A percentile compares a stretch with the other conserved stretches of the same genome.
These are phyloP conservation scores for Drosophila insularis DNA, from an alignment of 1,140 invertebrate genomes.

Conservation along the genomic window DNA sequence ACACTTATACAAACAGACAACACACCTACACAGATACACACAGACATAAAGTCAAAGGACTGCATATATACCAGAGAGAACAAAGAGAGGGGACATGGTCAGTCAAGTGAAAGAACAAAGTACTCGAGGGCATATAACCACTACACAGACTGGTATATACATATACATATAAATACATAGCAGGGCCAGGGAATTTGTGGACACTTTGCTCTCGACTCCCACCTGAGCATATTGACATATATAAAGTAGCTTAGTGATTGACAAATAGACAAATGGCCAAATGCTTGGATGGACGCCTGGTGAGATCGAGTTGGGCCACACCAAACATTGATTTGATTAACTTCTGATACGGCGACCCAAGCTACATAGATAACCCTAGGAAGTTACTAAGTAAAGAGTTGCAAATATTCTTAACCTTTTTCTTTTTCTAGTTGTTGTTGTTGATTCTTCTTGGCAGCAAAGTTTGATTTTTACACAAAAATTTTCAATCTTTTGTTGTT, in stretches of 20 bases:
- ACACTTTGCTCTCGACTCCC: conserved; percentile 7
- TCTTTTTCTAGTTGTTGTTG: background rate
- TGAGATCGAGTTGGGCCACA: conserved; percentile 36
- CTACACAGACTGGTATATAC: background rate
- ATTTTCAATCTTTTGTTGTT: conserved; percentile 13
- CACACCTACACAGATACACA: conserved; percentile 18
- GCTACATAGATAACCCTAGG: conserved; percentile 3
- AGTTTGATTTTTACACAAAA: conserved; percentile 2
- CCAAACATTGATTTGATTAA: conserved; percentile 76
- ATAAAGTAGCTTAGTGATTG: conserved; percentile 76
- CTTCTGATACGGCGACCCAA: conserved; percentile 59
- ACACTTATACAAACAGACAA: conserved; percentile 20
- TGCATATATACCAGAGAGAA: conserved; percentile 8
- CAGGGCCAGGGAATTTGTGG: background rate
- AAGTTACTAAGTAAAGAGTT: conserved; percentile 9
- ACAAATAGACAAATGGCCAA: conserved; percentile 75
- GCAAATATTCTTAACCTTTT: conserved; percentile 6
- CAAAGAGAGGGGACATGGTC: conserved; percentile 32
- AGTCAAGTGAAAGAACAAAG: conserved; percentile 76
- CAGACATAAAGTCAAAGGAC: conserved; percentile 14
- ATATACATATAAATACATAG: no score
- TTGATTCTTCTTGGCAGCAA: background rate
- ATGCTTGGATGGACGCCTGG: conserved; percentile 54
- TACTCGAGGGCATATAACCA: conserved; percentile 43
- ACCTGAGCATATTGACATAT: conserved; percentile 53